Evolutionary conservation across 2,797 vertebrate genomes (phyloP), one percentile per base, ranked within the genome.

Genomic region (Clarias pachynema): DNA sequence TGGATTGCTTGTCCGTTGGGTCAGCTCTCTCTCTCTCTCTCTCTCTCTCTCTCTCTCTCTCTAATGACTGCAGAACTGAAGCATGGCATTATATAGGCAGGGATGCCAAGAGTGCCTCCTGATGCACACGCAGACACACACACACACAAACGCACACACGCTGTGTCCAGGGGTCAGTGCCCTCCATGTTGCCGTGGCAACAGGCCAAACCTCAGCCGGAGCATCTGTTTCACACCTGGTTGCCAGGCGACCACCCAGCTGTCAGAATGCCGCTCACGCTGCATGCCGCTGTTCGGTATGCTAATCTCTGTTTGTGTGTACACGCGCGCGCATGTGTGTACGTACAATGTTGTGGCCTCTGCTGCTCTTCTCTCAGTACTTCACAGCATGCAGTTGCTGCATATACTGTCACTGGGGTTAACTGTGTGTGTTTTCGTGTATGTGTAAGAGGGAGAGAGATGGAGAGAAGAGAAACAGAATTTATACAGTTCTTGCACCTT

Each of bases 171-270:
- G 84, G 89, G 87, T 85, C 62, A 81, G 81, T 63, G 80, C 89
- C 85, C 89, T 82, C 22, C 59, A 53, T 88, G 88, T 91, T 89
- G 84, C 87, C 7, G 82, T 86, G 88, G 89, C 87, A 81, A 88
- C 88, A 80, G 69, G 81, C 88, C 89, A 89, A 86, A 87, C 85
- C 60, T 14, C 84, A 84, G 86, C 86, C 84, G 75, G 79, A 83
- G 88, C 88, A 87, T 87, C 87, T 88, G 86, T 89, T 88, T 84
- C 87, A 66, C 89, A 90, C 89, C 89, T 90, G 88, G 85, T 88
- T 88, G 85, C 88, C 87, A 87, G 87, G 89, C 80, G 79, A 89
- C 89, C 85, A 87, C 87, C 82, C 85, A 89, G 88, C 88, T 90
- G 89, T 87, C 89, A 85, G 63, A 86, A 87, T 85, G 82, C 70